Evolutionary conservation across 1,140 invertebrate genomes (phyloP).

Genomic region (Drosophila bifasciata): DNA sequence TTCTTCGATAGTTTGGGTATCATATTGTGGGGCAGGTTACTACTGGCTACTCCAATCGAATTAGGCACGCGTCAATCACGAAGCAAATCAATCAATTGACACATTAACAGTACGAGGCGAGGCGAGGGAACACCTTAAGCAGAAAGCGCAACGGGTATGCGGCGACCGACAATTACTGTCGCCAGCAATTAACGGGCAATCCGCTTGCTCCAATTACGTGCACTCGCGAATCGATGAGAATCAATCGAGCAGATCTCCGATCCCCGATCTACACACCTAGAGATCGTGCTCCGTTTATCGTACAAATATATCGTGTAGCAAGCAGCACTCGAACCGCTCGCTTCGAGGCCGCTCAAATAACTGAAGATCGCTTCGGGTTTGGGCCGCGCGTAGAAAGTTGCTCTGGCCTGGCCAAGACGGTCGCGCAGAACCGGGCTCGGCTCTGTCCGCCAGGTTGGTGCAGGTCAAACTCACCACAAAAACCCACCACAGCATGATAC

Average conservation of each 20-base stretch:
- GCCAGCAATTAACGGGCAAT: constrained; percentile 73
- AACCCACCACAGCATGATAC: constrained; percentile 40
- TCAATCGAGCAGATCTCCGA: constrained; percentile 5
- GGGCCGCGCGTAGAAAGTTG: constrained; percentile 59
- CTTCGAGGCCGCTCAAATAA: constrained; percentile 56
- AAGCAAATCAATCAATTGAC: constrained; percentile 64
- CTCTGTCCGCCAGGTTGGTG: constrained; percentile 62
- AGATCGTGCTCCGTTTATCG: too few relatives aligned
- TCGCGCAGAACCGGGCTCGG: constrained; percentile 27
- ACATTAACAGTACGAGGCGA: constrained; percentile 55
- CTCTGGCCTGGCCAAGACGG: constrained; percentile 36
- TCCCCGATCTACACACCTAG: too few relatives aligned
- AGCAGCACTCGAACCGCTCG: constrained; percentile 44
- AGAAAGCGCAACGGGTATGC: constrained; percentile 35
- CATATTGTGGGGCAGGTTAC: neutral
- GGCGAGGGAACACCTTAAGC: constrained; percentile 30
- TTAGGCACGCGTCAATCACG: constrained; percentile 45
- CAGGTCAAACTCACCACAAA: constrained; percentile 75
- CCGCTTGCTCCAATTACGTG: constrained; percentile 83
- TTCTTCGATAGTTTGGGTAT: constrained; percentile 53
- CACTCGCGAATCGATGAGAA: constrained; percentile 51
- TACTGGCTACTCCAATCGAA: too few relatives aligned
- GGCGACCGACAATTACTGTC: constrained; percentile 60
- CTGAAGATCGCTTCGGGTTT: constrained; percentile 38
- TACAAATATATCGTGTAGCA: neutral